A percentile compares a stretch with the other conserved stretches of the same genome.
Evolutionary conservation across 2,797 vertebrate species (phyloP).

Genomic region (Tympanoctomys barrerae): DNA sequence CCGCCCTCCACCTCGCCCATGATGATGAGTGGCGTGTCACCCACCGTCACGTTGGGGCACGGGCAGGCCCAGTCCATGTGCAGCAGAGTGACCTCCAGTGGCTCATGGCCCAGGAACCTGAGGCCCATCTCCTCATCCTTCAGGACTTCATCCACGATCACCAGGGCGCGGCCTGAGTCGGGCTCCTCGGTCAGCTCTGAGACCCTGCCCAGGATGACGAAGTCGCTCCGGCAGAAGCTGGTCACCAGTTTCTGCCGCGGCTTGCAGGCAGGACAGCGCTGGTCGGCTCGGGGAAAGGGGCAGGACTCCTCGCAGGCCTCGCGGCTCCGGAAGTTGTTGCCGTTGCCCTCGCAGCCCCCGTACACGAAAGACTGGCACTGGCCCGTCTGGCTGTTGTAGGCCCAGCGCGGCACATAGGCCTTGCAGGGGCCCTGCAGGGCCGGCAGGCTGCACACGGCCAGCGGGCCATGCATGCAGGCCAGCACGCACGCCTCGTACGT

Average conservation of each 20-base stretch:
- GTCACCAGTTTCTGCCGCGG: conserved; percentile 96
- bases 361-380: conserved; percentile 98
- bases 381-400: conserved; percentile 92
- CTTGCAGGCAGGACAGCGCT: conserved; percentile 95
- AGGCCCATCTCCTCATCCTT: conserved; percentile 99
- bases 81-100: conserved; percentile 95
- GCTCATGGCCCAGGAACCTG: conserved; percentile 95
- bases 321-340: conserved; percentile 97
- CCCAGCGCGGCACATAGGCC: conserved; percentile 96
- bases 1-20: conserved; percentile 96
- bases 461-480: conserved; percentile 93
- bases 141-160: conserved; percentile 96
- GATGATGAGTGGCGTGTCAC: conserved; percentile 95
- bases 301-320: conserved; percentile 96
- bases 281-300: conserved; percentile 93
- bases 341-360: conserved; percentile 96
- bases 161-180: conserved; percentile 94
- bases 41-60: conserved; percentile 95
- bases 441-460: conserved; percentile 93
- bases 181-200: conserved; percentile 94
- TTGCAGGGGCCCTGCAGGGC: conserved; percentile 96
- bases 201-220: conserved; percentile 95
- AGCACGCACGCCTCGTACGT: conserved; percentile 94
- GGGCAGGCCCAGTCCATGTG: conserved; percentile 98
- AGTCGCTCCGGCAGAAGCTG: conserved; percentile 97